Percentiles rank a stretch among this genome's conserved stretches.
phyloP scores from a whole-genome alignment of 2,888 invertebrate genomes.

The Drosophila prolongata region DNA sequence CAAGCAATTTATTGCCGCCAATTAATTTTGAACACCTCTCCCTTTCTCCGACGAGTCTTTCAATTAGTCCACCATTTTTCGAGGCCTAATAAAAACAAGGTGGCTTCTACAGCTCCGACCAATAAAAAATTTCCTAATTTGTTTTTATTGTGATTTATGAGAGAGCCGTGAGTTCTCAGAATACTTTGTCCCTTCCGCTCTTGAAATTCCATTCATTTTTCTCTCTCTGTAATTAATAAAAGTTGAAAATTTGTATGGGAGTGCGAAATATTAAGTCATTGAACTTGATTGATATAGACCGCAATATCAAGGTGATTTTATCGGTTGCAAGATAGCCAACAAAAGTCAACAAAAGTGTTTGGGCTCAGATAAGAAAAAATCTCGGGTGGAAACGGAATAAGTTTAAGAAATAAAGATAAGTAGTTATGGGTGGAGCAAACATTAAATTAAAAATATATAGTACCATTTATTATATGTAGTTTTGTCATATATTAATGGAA shows the following conservation, averaged over 20 bases:
- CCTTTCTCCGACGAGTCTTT: conserved; percentile 54
- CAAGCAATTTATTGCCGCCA: conserved; percentile 66
- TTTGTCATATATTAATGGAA: too few relatives aligned
- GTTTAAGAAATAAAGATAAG: conserved; percentile 6
- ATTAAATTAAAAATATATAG: not conserved
- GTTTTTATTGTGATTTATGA: conserved; percentile 77
- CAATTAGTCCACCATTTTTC: conserved; percentile 62
- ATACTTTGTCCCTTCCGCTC: not conserved
- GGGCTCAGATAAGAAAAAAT: conserved; percentile 5
- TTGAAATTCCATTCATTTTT: too few relatives aligned
- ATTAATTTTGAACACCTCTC: conserved; percentile 66
- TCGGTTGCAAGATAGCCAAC: conserved; percentile 8
- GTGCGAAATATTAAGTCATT: conserved; percentile 31
- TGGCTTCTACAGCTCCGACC: conserved; percentile 19
- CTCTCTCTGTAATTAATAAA: conserved; percentile 1
- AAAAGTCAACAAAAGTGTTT: conserved; percentile 7
- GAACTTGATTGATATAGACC: conserved; percentile 27
- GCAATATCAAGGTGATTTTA: conserved; percentile 13
- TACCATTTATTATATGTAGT: not conserved
- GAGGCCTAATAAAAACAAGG: conserved; percentile 48
- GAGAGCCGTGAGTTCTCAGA: conserved; percentile 12
- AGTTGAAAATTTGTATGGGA: not conserved
- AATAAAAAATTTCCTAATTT: conserved; percentile 72
- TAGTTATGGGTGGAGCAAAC: not conserved
- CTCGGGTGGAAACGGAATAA: not conserved